Conservation (phyloP, 2,888 invertebrate genomes). For the Thera obeliscata region DNA sequence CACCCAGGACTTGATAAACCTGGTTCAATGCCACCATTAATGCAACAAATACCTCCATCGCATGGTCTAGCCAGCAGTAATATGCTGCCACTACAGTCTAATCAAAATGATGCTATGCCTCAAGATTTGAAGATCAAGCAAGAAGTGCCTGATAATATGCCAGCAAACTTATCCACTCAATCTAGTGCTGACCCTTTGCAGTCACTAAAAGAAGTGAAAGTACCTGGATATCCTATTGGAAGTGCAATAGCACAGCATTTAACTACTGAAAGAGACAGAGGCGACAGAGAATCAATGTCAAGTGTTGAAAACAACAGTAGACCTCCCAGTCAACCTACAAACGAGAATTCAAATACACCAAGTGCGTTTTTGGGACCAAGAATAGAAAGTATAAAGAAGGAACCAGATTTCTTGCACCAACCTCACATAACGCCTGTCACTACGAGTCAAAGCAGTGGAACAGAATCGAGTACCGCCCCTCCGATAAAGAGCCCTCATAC, state of each 20-base stretch:
- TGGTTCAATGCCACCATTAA: conserved; percentile 67
- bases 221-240: conserved; percentile 88
- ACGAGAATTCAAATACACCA: conserved; percentile 76
- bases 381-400: conserved; percentile 90
- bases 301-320: conserved; percentile 78
- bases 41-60: conserved; percentile 71
- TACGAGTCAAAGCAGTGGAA: conserved; percentile 72
- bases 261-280: conserved; percentile 78
- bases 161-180: conserved; percentile 81
- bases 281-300: conserved; percentile 78
- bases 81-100: conserved; percentile 63
- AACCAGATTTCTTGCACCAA: conserved; percentile 86
- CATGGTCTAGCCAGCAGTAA: conserved; percentile 65
- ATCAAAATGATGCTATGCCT: conserved; percentile 76
- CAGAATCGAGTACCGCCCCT: conserved; percentile 80
- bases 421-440: conserved; percentile 81
- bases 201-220: conserved; percentile 91
- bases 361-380: conserved; percentile 86
- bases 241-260: conserved; percentile 79
- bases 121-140: conserved; percentile 82
- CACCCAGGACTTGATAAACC: conserved; percentile 75
- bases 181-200: conserved; percentile 88
- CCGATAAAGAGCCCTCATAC: conserved; percentile 84
- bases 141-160: conserved; percentile 81
- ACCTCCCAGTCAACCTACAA: conserved; percentile 78